These are phyloP conservation scores for Gallinago paraguaiae DNA, from an alignment of 2,113 vertebrate species.

Conservation along the genomic window DNA sequence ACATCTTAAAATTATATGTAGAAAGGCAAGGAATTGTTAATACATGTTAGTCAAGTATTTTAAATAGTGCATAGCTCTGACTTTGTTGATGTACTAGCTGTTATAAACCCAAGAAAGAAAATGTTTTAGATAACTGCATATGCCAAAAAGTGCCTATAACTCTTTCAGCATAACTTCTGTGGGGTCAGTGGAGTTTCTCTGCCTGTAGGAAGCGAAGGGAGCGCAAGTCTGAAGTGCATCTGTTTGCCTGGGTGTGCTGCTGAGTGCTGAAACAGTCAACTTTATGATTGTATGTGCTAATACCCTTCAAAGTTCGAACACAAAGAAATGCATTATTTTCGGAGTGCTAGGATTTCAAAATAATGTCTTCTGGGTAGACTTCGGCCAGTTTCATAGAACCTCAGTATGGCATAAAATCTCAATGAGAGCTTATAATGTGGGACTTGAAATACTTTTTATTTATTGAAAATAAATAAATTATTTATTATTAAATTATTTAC, in stretches of 20 bases:
- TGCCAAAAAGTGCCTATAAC: background rate
- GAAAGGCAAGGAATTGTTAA: background rate
- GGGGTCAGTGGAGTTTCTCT: background rate
- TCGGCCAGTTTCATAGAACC: background rate
- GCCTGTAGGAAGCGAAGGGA: background rate
- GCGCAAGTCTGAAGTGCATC: background rate
- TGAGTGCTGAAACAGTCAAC: background rate
- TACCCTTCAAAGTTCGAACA: background rate
- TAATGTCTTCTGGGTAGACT: background rate
- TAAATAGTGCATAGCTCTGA: background rate
- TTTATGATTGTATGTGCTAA: rapidly evolving
- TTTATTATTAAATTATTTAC: too few species aligned
- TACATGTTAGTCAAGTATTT: background rate
- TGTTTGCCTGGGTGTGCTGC: background rate
- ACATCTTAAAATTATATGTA: background rate
- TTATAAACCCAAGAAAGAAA: background rate
- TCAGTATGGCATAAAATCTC: background rate
- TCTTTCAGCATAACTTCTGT: background rate
- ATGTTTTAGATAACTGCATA: background rate
- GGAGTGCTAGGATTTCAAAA: background rate
- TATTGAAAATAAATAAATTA: too few species aligned
- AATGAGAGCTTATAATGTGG: background rate
- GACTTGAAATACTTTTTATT: background rate
- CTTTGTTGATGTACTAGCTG: background rate
- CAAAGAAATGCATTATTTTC: background rate